phyloP scores from a whole-genome alignment of 2,113 vertebrate species.

The Gymnogyps californianus region DNA sequence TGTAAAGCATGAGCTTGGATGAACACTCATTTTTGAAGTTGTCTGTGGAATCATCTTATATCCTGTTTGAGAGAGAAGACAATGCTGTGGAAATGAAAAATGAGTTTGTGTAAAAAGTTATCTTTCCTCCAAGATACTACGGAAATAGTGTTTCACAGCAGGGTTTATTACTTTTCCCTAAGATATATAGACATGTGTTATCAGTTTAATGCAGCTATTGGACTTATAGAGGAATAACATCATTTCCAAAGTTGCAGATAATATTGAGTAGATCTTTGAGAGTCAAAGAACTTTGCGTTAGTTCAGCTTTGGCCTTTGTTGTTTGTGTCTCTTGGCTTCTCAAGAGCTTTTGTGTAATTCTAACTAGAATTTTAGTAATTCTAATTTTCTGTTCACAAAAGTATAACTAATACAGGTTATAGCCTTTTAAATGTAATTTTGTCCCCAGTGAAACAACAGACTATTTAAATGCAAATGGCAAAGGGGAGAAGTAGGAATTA shows the following conservation, averaged over 20 bases:
- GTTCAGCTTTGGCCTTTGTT: conserved; percentile 2
- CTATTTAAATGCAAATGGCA: conserved; percentile 62
- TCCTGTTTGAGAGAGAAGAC: conserved; percentile 72
- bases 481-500: neutral
- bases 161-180: conserved; percentile 65
- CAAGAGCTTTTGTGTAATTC: conserved; percentile 9
- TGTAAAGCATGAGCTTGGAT: conserved; percentile 40
- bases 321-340: conserved; percentile 27
- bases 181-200: conserved; percentile 75
- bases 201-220: conserved; percentile 75
- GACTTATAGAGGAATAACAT: conserved; percentile 52
- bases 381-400: conserved; percentile 48
- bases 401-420: conserved; percentile 19
- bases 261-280: conserved; percentile 35
- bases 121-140: conserved; percentile 64
- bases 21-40: conserved; percentile 60
- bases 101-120: conserved; percentile 72
- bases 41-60: conserved; percentile 68
- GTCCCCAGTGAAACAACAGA: conserved; percentile 37
- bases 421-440: conserved; percentile 21
- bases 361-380: conserved; percentile 59
- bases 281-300: neutral
- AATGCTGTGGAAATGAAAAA: conserved; percentile 77
- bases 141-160: conserved; percentile 70
- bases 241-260: conserved; percentile 41